Conservation (phyloP, 2,797 vertebrate genomes). For the Lepus oiostolus region DNA sequence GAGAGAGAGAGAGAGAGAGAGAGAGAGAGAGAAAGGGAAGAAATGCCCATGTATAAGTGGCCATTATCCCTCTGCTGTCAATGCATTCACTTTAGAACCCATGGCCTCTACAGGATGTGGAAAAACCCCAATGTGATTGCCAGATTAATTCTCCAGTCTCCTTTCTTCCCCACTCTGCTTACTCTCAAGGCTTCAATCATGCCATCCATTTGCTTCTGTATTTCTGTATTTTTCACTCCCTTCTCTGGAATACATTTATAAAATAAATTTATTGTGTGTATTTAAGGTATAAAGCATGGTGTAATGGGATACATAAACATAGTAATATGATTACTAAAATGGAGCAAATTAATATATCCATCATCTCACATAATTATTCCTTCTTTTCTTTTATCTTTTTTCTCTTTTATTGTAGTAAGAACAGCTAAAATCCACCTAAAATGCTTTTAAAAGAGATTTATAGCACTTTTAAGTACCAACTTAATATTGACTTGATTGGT, state of each 20-base stretch:
- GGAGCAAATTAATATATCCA: not conserved
- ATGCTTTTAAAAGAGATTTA: not conserved
- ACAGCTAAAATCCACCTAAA: not conserved
- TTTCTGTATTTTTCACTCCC: not conserved
- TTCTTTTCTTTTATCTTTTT: not conserved
- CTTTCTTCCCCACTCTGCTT: accelerated
- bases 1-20: no score
- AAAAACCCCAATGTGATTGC: not conserved
- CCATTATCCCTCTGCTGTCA: not conserved
- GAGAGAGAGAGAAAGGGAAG: no score
- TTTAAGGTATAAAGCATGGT: not conserved
- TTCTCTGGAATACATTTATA: not conserved
- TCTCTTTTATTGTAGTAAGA: not conserved
- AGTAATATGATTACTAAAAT: not conserved
- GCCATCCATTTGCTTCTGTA: not conserved
- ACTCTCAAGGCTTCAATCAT: not conserved
- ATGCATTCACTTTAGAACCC: not conserved
- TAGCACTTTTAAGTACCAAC: not conserved
- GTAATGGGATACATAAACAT: not conserved
- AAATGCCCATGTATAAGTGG: no score
- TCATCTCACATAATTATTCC: not conserved
- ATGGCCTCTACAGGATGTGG: not conserved
- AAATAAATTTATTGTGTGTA: not conserved
- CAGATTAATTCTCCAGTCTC: not conserved
- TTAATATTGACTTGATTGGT: not conserved